Percentiles rank a stretch among this genome's conserved stretches.
Conservation (phyloP, 2,888 invertebrate genomes). For the Iphiclides podalirius region DNA sequence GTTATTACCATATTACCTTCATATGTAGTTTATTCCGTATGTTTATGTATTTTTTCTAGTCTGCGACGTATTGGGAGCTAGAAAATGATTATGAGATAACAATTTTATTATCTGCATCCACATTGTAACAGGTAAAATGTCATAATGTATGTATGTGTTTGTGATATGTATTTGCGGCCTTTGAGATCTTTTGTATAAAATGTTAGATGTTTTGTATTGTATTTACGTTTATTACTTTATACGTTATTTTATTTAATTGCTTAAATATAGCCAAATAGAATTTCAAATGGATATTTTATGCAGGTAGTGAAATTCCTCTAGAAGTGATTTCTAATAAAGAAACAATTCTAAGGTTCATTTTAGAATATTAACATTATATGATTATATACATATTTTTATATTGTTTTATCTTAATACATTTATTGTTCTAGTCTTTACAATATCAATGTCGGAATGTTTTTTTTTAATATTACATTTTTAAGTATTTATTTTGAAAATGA, state of each 20-base stretch:
- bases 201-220: conserved; percentile 9
- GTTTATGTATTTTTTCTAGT: conserved; percentile 38
- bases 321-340: too few relatives aligned
- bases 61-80: conserved; percentile 41
- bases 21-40: conserved; percentile 23
- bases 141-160: conserved; percentile 32
- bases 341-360: too few relatives aligned
- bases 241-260: neutral
- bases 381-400: too few relatives aligned
- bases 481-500: neutral
- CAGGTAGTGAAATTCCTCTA: too few relatives aligned
- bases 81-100: conserved; percentile 42
- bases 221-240: neutral
- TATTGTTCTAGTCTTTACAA: neutral
- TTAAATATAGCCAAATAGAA: too few relatives aligned
- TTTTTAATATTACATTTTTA: neutral
- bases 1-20: neutral
- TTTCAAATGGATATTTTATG: neutral
- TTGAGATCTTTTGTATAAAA: neutral
- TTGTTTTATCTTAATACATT: neutral
- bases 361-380: too few relatives aligned
- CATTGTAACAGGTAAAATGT: conserved; percentile 40
- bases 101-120: conserved; percentile 38
- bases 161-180: conserved; percentile 24
- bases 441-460: neutral